phyloP scores from a whole-genome alignment of 2,888 invertebrate species.

The Kryphioiulus occultus region DNA sequence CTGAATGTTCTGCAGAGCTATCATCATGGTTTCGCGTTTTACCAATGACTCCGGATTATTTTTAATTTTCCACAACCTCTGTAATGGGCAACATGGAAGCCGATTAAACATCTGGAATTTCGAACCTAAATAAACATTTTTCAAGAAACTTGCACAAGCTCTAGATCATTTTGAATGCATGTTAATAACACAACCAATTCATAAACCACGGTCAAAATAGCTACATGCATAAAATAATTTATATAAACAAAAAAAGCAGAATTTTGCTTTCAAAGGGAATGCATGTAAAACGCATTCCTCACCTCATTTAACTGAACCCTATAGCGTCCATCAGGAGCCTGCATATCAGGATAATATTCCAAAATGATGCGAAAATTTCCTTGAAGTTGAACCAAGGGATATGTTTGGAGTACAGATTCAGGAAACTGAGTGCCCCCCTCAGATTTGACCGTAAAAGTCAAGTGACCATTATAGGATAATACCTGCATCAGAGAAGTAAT shows the following conservation, averaged over 20 bases:
- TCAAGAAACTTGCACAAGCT: too few species aligned
- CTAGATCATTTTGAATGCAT: background rate
- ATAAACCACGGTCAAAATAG: too few species aligned
- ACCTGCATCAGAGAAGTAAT: slow-evolving; percentile 65
- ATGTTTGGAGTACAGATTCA: slow-evolving; percentile 68
- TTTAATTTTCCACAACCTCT: slow-evolving; percentile 74
- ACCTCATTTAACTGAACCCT: slow-evolving; percentile 63
- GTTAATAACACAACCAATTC: too few species aligned
- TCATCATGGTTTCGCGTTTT: slow-evolving; percentile 82
- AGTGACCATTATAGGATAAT: slow-evolving; percentile 87
- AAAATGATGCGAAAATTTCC: slow-evolving; percentile 76
- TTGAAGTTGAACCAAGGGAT: slow-evolving; percentile 84
- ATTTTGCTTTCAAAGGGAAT: too few species aligned
- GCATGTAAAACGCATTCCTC: too few species aligned
- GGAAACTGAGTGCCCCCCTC: slow-evolving; percentile 70
- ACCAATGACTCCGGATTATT: slow-evolving; percentile 68
- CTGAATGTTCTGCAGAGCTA: slow-evolving; percentile 87
- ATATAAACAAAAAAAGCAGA: slow-evolving; percentile 2
- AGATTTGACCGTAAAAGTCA: slow-evolving; percentile 77
- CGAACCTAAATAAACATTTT: too few species aligned
- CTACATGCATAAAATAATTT: too few species aligned
- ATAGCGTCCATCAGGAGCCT: slow-evolving; percentile 63
- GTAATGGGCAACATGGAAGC: slow-evolving; percentile 53
- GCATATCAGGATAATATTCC: slow-evolving; percentile 71
- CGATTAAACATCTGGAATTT: background rate